Conservation (phyloP, 2,113 vertebrate species). For the Planiliza haematocheilus region DNA sequence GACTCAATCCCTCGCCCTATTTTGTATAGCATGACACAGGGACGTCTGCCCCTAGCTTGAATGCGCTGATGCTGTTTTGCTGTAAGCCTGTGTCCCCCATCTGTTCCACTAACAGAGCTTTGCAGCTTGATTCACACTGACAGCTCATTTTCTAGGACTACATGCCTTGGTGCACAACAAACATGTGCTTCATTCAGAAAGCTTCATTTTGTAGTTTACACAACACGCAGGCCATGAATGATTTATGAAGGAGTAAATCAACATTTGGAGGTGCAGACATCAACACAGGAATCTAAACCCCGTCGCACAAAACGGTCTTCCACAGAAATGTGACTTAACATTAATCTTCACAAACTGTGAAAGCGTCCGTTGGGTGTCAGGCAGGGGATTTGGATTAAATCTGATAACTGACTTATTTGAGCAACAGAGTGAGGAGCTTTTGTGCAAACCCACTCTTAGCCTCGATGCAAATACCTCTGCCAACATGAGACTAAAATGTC, state of each 20-base stretch:
- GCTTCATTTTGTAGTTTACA: slow-evolving; percentile 38
- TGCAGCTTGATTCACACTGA: slow-evolving; percentile 54
- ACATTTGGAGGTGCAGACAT: slow-evolving; percentile 22
- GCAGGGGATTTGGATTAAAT: slow-evolving; percentile 43
- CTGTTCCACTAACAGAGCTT: slow-evolving; percentile 56
- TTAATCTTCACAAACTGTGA: slow-evolving; percentile 6
- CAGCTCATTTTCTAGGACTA: slow-evolving; percentile 47
- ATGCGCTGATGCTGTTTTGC: slow-evolving; percentile 35
- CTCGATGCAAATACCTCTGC: background rate
- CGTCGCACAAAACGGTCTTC: background rate
- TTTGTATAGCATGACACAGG: slow-evolving; percentile 38
- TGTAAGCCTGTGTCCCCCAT: slow-evolving; percentile 62
- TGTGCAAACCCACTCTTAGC: background rate
- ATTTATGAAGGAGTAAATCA: slow-evolving; percentile 42
- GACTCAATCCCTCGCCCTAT: slow-evolving; percentile 60
- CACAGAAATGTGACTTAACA: background rate
- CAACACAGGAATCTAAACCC: background rate
- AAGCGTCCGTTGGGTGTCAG: slow-evolving; percentile 20
- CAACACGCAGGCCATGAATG: slow-evolving; percentile 50
- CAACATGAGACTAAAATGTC: background rate
- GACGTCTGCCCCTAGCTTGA: slow-evolving; percentile 38
- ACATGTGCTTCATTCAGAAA: slow-evolving; percentile 69
- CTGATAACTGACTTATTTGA: slow-evolving; percentile 14
- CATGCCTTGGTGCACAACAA: slow-evolving; percentile 36
- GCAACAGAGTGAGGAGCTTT: background rate